A percentile compares a stretch with the other conserved stretches of the same genome.
phyloP scores from a whole-genome alignment of 2,888 invertebrate species.

The Ctena decussata region DNA sequence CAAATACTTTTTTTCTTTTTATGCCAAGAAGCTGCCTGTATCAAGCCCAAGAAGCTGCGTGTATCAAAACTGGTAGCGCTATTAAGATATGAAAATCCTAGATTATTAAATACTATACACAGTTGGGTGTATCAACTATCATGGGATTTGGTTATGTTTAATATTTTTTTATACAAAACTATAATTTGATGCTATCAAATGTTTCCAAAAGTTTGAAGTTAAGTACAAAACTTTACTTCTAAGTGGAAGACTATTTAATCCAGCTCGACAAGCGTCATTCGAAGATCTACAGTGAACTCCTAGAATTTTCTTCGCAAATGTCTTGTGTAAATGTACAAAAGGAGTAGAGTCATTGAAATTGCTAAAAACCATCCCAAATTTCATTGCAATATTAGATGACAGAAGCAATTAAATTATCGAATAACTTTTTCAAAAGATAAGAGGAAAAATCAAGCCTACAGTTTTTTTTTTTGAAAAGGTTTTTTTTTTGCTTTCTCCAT shows the following conservation, averaged over 20 bases:
- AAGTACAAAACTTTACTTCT: no score
- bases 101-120: neutral
- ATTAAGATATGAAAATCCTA: neutral
- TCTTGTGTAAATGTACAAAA: slow-evolving; percentile 24
- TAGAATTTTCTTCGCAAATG: slow-evolving; percentile 42
- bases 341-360: neutral
- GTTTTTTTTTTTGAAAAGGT: slow-evolving; percentile 8
- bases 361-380: neutral
- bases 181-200: neutral
- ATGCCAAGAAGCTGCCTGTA: no score
- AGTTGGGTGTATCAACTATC: neutral
- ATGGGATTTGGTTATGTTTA: neutral
- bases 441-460: slow-evolving; percentile 32
- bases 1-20: neutral
- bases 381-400: slow-evolving; percentile 15
- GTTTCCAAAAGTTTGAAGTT: slow-evolving; percentile 1
- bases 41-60: neutral
- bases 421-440: slow-evolving; percentile 11
- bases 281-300: slow-evolving; percentile 39
- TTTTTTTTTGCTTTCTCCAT: slow-evolving; percentile 25
- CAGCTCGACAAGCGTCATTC: slow-evolving; percentile 33
- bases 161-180: neutral
- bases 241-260: slow-evolving; percentile 27
- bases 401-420: slow-evolving; percentile 10
- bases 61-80: neutral